These are phyloP conservation scores for Eupeodes luniger DNA, from an alignment of 2,888 invertebrate genomes.

Conservation along the genomic window DNA sequence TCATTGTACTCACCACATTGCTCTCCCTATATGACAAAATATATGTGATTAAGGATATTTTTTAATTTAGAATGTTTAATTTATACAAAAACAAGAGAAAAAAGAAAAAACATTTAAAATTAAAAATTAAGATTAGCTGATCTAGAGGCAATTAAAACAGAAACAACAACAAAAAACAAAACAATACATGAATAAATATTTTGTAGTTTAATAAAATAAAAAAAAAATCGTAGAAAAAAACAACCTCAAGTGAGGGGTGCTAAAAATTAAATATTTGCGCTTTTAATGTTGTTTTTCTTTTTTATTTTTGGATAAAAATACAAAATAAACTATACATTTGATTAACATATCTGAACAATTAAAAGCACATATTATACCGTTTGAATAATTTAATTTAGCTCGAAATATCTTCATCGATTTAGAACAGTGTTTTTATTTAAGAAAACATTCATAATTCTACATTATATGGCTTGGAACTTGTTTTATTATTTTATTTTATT, in stretches of 20 bases:
- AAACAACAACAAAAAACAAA: background rate
- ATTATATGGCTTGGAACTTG: constrained; percentile 3
- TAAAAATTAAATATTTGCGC: constrained; percentile 49
- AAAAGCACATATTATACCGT: constrained; percentile 28
- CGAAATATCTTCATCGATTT: background rate
- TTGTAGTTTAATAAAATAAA: constrained; percentile 56
- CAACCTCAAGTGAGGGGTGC: constrained; percentile 16
- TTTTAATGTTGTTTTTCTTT: constrained; percentile 57
- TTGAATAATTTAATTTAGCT: constrained; percentile 34
- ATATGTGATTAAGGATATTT: constrained; percentile 76
- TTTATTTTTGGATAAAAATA: constrained; percentile 32
- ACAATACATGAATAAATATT: constrained; percentile 35
- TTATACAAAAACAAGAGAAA: constrained; percentile 46
- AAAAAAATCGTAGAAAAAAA: constrained; percentile 30
- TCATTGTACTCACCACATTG: constrained; percentile 33
- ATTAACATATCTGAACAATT: constrained; percentile 59
- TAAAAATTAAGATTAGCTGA: constrained; percentile 56
- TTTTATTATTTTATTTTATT: background rate
- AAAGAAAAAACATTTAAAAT: constrained; percentile 24
- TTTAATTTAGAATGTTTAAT: constrained; percentile 70
- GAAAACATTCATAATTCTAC: background rate
- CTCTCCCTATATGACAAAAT: constrained; percentile 55
- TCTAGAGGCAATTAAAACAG: constrained; percentile 41
- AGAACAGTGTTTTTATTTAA: constrained; percentile 1
- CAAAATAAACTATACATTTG: constrained; percentile 1